Base-by-base conservation (phyloP, 2,888 invertebrate genomes). In the Trypoxylon attenuatum region DNA sequence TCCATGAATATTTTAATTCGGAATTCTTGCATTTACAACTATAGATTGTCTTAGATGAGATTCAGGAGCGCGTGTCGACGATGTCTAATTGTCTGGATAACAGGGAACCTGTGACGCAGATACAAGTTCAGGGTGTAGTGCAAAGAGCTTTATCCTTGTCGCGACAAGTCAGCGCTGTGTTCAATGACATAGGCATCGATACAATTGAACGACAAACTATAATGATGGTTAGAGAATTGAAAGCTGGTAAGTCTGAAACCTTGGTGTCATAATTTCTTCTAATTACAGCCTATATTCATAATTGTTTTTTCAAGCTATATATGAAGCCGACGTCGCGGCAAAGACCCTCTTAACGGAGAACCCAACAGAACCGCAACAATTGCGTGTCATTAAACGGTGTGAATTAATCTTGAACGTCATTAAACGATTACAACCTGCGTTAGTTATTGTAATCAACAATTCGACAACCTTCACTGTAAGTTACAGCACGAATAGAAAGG, bases 371-470 rank as follows among this genome's bases (percentile, higher is more conserved):
- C 81, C 85, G 3, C 85, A 84, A 52, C 86, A 87, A 61, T 67
- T 87, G 23, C 69, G 87, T 21, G 84, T 87, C 0, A 86, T 87
- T 21, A 87, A 85, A 67, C 76, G 87, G 5, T 87, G 87, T 55
- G 86, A 86, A 71, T 65, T 87, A 19, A 73, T 87, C 60, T 53
- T 84, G 1, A 83, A 83, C 52, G 86, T 86, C 0, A 78, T 87
- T 0, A 83, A 84, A 71, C 72, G 82, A 64, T 70, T 87, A 21
- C 84, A 84, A 47, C 85, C 86, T 1, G 79, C 79, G 46, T 66
- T 87, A 13, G 74, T 79, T 8, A 61, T 59, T 2, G 71, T 86
- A 15, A 82, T 87, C 68, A 84, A 84, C 29, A 80, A 76, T 61
- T 81, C 84, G 1, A 76, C 78, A 19, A 58, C 74, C 6, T 78